These are phyloP conservation scores for Lipotes vexillifer DNA, from an alignment of 2,113 vertebrate species.

Conservation along the genomic window DNA sequence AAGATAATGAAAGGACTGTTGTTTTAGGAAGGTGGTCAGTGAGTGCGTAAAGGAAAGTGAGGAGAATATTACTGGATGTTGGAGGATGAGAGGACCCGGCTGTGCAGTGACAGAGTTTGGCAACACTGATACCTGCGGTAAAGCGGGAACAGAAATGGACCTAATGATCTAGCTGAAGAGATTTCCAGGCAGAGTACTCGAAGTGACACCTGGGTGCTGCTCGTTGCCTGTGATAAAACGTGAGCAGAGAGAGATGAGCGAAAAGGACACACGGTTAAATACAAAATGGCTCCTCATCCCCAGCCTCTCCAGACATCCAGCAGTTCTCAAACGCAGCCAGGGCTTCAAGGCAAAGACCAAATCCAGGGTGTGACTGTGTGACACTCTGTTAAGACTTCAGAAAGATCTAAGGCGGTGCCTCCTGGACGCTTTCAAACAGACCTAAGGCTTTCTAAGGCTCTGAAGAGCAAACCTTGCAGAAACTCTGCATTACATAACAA, in stretches of 20 bases:
- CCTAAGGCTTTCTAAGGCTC: too few relatives aligned
- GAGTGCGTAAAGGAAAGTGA: not conserved
- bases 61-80: not conserved
- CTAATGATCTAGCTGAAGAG: not conserved
- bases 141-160: not conserved
- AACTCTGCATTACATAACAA: not conserved
- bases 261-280: not conserved
- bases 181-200: not conserved
- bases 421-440: not conserved
- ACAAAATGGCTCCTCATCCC: not conserved
- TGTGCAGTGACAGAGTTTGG: not conserved
- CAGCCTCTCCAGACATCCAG: not conserved
- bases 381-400: not conserved
- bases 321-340: not conserved
- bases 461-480: not conserved
- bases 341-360: not conserved
- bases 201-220: constrained; percentile 8
- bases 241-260: not conserved
- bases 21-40: not conserved
- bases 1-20: not conserved
- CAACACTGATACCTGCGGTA: not conserved
- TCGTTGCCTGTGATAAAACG: not conserved
- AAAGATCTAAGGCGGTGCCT: not conserved
- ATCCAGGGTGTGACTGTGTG: not conserved
- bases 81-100: not conserved